Percentiles rank a stretch among this genome's conserved stretches.
phyloP scores from a whole-genome alignment of 2,888 invertebrate genomes.

The Argynnis bischoffii region DNA sequence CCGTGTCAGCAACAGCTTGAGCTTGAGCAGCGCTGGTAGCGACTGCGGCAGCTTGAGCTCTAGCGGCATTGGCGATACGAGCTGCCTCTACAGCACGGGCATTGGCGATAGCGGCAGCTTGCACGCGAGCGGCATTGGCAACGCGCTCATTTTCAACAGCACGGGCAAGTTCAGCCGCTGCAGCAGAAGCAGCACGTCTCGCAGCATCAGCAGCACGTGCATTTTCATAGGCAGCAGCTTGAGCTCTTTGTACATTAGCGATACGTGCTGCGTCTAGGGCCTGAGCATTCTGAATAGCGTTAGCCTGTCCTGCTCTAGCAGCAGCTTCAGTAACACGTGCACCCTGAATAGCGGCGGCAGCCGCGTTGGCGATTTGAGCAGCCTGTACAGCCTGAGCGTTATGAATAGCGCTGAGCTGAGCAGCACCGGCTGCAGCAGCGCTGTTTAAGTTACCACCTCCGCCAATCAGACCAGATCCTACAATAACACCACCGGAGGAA shows the following conservation, averaged over 20 bases:
- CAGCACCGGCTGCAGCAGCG: conserved; percentile 70
- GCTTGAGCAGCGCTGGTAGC: conserved; percentile 65
- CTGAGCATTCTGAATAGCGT: conserved; percentile 73
- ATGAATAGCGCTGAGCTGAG: conserved; percentile 74
- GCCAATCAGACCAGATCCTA: conserved; percentile 30
- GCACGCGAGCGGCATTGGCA: conserved; percentile 72
- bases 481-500: conserved; percentile 38
- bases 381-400: conserved; percentile 75
- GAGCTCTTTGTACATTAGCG: conserved; percentile 71
- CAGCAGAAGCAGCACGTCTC: conserved; percentile 63
- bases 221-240: conserved; percentile 74
- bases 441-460: conserved; percentile 64
- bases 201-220: conserved; percentile 72
- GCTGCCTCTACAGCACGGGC: conserved; percentile 72
- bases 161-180: conserved; percentile 59
- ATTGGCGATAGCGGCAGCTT: conserved; percentile 72
- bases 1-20: conserved; percentile 65
- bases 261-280: conserved; percentile 71
- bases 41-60: conserved; percentile 63
- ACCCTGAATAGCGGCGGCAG: conserved; percentile 73
- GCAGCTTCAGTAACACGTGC: conserved; percentile 71
- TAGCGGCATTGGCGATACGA: conserved; percentile 68
- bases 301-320: conserved; percentile 66
- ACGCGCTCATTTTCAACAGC: conserved; percentile 64
- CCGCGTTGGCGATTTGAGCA: conserved; percentile 70